Base-by-base conservation (phyloP, 1,140 invertebrate genomes). In the Drosophila ananassae region DNA sequence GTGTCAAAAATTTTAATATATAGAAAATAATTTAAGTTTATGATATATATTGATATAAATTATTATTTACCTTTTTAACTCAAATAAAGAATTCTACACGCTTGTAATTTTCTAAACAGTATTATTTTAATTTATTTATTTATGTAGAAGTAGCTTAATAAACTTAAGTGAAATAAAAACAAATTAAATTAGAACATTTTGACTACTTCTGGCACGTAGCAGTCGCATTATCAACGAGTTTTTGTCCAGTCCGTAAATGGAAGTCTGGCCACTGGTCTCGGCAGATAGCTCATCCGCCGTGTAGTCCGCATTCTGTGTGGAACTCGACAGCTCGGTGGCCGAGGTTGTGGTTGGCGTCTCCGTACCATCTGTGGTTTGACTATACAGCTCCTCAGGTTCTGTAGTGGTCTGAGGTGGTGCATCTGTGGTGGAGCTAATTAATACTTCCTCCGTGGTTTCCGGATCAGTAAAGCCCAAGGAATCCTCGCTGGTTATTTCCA, bases 211-310 rank as follows among this genome's bases (percentile, higher is more conserved):
- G n/a, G 82, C 82, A 0, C 79, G 75, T 37, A 87, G 22, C n/a
- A 87, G 30, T 2, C 79, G 71, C 82, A 87, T 87, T 22, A 87
- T 87, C 47, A 87, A 32, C 3, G 82, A 87, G 46, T 87, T 82
- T 53, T 89, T 87, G 41, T 76, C 79, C 6, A 89, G 62, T 1
- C 82, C 82, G 10, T 87, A 87, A 12, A 87, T 87, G 0, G 82
- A 87, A 21, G 74, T 82, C 34, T 89, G 78, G 0, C 58, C 64
- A 30, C 50, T 59, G 32, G 63, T 51, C 10, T 52, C 44, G 9
- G 47, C 22, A 32, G 46, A 9, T 9, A 55, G 37, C 28, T 78
- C 81, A 50, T 87, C 78, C 46, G 55, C 46, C 63, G 72, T 37
- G 32, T 84, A 84, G 58, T 82, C 82, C 13, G 46, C 13, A 22